These are phyloP conservation scores for Branchinecta lindahli DNA, from an alignment of 1,140 invertebrate species.

Conservation along the genomic window DNA sequence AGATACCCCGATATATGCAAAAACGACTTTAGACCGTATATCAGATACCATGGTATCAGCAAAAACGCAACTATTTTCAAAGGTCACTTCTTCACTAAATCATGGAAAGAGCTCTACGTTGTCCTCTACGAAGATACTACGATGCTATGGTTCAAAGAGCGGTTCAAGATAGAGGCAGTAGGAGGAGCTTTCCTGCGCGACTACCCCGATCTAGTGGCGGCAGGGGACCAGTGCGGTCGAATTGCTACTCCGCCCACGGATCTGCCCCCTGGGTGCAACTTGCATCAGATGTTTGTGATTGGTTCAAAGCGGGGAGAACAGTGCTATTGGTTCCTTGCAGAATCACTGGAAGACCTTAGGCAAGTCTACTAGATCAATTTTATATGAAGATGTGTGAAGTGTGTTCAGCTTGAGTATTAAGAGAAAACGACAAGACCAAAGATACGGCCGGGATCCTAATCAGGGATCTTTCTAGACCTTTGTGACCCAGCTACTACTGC, in stretches of 20 bases:
- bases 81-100: not conserved
- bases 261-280: not conserved
- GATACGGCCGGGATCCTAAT: no score
- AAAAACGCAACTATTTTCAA: no score
- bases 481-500: no score
- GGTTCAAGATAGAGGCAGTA: not conserved
- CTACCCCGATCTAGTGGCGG: not conserved
- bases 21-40: no score
- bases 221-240: not conserved
- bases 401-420: no score
- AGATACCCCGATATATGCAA: no score
- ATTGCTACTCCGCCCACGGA: not conserved
- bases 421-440: no score
- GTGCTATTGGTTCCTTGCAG: not conserved
- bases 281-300: not conserved
- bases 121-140: conserved; percentile 5
- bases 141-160: not conserved
- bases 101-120: not conserved
- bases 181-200: not conserved
- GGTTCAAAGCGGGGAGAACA: not conserved
- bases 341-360: not conserved
- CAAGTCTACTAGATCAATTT: not conserved
- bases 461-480: no score
- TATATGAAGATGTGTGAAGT: no score
- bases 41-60: no score